A percentile compares a stretch with the other conserved stretches of the same genome.
Conservation (phyloP, 2,797 vertebrate genomes). For the Pipistrellus pipistrellus region DNA sequence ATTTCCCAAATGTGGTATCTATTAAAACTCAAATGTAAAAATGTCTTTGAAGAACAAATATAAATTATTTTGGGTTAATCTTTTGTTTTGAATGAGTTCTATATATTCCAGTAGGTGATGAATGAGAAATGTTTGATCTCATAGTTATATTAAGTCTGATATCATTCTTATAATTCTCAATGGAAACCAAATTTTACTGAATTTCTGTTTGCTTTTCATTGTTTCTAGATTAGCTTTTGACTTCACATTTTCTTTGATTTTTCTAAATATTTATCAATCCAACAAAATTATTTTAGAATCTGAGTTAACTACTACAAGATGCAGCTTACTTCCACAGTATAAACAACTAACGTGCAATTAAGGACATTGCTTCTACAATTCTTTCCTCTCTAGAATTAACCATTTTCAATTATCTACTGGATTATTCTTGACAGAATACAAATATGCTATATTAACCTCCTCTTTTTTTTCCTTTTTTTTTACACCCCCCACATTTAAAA, state of each 20-base stretch:
- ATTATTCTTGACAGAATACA: neutral
- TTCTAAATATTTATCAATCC: neutral
- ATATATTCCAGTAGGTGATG: neutral
- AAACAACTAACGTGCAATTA: neutral
- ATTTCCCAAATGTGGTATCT: conserved; percentile 10
- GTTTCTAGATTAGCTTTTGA: neutral
- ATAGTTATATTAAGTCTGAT: conserved; percentile 1
- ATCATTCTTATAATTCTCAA: conserved; percentile 23
- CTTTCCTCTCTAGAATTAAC: neutral
- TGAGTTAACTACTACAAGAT: conserved; percentile 34
- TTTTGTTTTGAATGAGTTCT: conserved; percentile 11
- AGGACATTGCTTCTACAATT: neutral
- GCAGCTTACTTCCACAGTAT: neutral
- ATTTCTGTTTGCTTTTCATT: neutral
- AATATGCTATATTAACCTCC: neutral
- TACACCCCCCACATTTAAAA: neutral
- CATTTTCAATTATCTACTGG: neutral
- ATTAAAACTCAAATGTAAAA: neutral
- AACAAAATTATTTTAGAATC: conserved; percentile 18
- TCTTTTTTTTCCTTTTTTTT: no score
- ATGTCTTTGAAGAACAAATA: neutral
- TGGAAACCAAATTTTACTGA: neutral
- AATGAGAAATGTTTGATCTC: conserved; percentile 7
- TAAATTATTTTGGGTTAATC: neutral
- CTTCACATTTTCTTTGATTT: conserved; percentile 56